A percentile compares a stretch with the other conserved stretches of the same genome.
Conservation (phyloP, 2,888 invertebrate species). For the Lysandra coridon region DNA sequence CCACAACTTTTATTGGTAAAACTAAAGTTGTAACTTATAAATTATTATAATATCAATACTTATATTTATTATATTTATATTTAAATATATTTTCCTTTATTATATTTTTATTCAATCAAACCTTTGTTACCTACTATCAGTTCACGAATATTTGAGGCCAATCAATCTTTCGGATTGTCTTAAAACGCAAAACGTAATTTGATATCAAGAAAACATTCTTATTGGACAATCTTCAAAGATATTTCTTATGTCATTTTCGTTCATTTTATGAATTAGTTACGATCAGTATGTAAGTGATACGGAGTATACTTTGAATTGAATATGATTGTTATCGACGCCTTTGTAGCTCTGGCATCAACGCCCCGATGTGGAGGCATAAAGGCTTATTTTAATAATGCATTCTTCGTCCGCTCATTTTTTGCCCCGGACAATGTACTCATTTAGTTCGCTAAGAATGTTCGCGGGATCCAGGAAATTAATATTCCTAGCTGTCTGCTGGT, state of each 20-base stretch:
- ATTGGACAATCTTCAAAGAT: background rate
- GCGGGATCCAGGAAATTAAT: background rate
- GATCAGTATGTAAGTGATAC: conserved; percentile 14
- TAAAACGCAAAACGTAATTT: background rate
- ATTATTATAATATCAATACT: too few species aligned
- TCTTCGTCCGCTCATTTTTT: conserved; percentile 28
- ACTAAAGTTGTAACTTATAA: too few species aligned
- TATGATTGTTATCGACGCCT: conserved; percentile 51
- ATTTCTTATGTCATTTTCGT: background rate
- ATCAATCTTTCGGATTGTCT: background rate
- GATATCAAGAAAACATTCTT: background rate
- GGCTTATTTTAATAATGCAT: conserved; percentile 32
- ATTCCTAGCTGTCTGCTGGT: conserved; percentile 1
- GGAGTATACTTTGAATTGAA: conserved; percentile 50
- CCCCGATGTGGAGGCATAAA: conserved; percentile 29
- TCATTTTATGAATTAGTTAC: conserved; percentile 16
- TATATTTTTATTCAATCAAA: background rate
- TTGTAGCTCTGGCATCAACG: conserved; percentile 42
- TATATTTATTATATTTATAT: background rate
- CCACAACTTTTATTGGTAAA: background rate
- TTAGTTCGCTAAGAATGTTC: conserved; percentile 20
- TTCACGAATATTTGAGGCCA: background rate
- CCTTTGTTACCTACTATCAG: too few species aligned
- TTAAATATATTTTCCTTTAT: background rate
- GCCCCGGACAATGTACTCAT: conserved; percentile 26